Conservation (phyloP, 2,797 vertebrate species). For the Pelodytes ibericus region DNA sequence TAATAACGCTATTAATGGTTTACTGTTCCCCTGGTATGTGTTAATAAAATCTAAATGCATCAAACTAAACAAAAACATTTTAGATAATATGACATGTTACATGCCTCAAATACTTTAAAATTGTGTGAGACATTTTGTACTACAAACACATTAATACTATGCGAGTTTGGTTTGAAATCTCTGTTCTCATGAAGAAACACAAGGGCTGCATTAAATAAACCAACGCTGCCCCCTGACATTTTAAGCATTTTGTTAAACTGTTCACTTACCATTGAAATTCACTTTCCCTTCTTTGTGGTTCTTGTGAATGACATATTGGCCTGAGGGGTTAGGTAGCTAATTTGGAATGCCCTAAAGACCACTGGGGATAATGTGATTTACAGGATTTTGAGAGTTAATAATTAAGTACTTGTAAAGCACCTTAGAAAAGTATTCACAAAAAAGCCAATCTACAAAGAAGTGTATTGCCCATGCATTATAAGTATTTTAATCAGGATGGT, state of each 20-base stretch:
- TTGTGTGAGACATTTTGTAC: neutral
- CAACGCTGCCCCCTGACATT: conserved; percentile 33
- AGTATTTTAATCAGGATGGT: conserved; percentile 52
- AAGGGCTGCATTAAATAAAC: conserved; percentile 39
- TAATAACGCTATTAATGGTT: no score
- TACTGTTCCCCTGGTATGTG: no score
- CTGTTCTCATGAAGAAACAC: conserved; percentile 44
- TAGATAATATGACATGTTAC: no score
- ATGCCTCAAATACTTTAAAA: no score
- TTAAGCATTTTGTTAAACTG: conserved; percentile 48
- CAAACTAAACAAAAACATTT: no score
- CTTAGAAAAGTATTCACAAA: conserved; percentile 54
- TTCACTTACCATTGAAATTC: conserved; percentile 48
- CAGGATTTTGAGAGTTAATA: conserved; percentile 57
- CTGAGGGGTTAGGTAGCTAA: conserved; percentile 57
- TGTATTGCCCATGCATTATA: conserved; percentile 48
- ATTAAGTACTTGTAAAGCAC: conserved; percentile 56
- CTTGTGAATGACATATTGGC: conserved; percentile 54
- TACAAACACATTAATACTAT: conserved; percentile 26
- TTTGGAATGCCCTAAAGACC: conserved; percentile 54
- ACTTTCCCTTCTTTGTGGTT: conserved; percentile 51
- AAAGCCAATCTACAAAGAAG: conserved; percentile 43
- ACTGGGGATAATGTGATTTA: conserved; percentile 57
- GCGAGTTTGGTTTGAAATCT: conserved; percentile 26
- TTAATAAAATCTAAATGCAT: no score